A percentile compares a stretch with the other conserved stretches of the same genome.
phyloP scores from a whole-genome alignment of 2,113 vertebrate species.

The Aramus guarauna region DNA sequence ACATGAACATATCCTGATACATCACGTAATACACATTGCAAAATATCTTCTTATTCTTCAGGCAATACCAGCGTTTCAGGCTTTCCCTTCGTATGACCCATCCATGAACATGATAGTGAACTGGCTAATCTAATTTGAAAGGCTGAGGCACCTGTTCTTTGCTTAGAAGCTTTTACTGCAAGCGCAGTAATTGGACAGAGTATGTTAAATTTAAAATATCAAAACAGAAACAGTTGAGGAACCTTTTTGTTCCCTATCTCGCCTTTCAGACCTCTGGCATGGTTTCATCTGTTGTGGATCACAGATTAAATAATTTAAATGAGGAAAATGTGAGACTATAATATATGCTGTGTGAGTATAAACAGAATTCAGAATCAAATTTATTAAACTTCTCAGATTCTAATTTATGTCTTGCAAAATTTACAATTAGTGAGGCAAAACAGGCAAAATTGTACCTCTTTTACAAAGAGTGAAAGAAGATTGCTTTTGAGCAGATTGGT shows the following conservation, averaged over 20 bases:
- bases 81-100: background rate
- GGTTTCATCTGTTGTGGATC: background rate
- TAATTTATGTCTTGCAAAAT: background rate
- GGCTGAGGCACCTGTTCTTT: background rate
- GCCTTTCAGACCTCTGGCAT: background rate
- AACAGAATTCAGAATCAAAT: background rate
- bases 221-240: background rate
- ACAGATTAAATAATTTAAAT: background rate
- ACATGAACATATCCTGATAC: background rate
- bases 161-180: background rate
- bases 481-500: background rate
- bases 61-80: background rate
- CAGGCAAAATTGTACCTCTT: background rate
- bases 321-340: background rate
- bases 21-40: rapidly evolving
- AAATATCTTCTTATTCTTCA: background rate
- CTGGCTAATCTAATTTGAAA: background rate
- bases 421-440: background rate
- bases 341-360: background rate
- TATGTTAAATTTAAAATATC: background rate
- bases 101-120: background rate
- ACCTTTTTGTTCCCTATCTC: background rate
- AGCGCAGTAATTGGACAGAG: background rate
- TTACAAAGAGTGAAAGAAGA: background rate
- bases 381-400: background rate